phyloP scores from a whole-genome alignment of 2,113 vertebrate species.

The Calcarius ornatus region DNA sequence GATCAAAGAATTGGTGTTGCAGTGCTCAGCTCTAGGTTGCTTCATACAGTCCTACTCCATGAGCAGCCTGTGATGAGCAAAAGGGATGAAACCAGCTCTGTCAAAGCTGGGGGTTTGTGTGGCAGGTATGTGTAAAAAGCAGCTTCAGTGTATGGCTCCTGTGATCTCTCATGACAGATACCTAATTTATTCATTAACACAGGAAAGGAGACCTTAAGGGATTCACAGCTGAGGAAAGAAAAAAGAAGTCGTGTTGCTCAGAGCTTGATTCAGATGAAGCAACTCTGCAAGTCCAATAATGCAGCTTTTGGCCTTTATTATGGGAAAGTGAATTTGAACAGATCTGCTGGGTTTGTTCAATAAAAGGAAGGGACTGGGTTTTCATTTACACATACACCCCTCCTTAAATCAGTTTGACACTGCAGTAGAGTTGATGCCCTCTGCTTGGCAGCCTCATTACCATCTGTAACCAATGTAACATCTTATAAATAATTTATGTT shows the following conservation, averaged over 20 bases:
- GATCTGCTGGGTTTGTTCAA: background rate
- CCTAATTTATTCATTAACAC: background rate
- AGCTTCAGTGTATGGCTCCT: background rate
- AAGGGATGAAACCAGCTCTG: background rate
- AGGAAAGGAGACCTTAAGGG: background rate
- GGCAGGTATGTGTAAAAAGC: background rate
- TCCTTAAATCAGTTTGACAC: background rate
- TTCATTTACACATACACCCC: background rate
- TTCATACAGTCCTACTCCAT: background rate
- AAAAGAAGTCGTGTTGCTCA: background rate
- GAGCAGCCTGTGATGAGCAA: background rate
- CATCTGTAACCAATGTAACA: background rate
- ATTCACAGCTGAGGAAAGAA: background rate
- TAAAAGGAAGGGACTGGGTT: background rate
- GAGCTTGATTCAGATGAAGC: background rate
- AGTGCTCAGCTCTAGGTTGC: background rate
- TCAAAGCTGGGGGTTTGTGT: background rate
- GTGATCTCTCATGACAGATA: background rate
- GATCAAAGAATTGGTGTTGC: background rate
- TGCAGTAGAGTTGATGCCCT: background rate
- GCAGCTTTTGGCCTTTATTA: background rate
- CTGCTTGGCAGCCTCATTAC: background rate
- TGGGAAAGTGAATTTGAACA: background rate
- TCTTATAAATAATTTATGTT: conserved; percentile 14
- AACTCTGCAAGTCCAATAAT: conserved; percentile 3